Evolutionary conservation across 2,888 invertebrate species (phyloP).

Genomic region (Plebejus argus): DNA sequence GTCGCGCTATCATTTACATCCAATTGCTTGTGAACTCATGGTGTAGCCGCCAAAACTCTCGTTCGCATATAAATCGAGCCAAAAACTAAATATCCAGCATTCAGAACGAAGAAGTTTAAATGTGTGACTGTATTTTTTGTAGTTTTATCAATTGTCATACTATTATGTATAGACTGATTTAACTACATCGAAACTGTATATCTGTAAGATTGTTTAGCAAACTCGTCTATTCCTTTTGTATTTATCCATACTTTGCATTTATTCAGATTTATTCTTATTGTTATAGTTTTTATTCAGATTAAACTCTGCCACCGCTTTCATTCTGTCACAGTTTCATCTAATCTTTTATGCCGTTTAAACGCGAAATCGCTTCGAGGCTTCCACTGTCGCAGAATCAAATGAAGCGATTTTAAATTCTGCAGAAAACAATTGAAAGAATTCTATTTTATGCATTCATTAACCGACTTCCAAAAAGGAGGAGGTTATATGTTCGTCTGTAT

Average conservation of each 20-base stretch:
- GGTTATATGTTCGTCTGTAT: too few relatives aligned
- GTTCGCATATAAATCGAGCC: too few relatives aligned
- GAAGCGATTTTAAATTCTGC: constrained; percentile 9
- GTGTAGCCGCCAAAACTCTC: too few relatives aligned
- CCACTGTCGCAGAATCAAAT: constrained; percentile 18
- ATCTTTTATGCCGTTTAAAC: constrained; percentile 38
- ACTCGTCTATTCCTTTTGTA: background rate
- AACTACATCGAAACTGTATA: background rate
- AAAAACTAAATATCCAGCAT: too few relatives aligned
- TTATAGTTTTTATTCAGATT: constrained; percentile 38
- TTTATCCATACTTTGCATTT: constrained; percentile 5
- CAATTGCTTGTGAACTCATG: too few relatives aligned
- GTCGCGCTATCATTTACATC: too few relatives aligned
- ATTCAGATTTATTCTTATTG: constrained; percentile 32
- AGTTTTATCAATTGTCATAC: too few relatives aligned
- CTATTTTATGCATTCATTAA: background rate
- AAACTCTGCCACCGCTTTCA: constrained; percentile 35
- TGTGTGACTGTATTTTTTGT: too few relatives aligned
- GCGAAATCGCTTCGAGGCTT: constrained; percentile 35
- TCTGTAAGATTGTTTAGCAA: background rate
- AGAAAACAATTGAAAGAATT: background rate
- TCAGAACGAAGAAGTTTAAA: too few relatives aligned
- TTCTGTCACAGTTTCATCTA: constrained; percentile 37
- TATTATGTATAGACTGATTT: too few relatives aligned
- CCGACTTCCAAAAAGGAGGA: too few relatives aligned